Evolutionary conservation across 2,113 vertebrate genomes (phyloP).

Genomic region (Natator depressus): DNA sequence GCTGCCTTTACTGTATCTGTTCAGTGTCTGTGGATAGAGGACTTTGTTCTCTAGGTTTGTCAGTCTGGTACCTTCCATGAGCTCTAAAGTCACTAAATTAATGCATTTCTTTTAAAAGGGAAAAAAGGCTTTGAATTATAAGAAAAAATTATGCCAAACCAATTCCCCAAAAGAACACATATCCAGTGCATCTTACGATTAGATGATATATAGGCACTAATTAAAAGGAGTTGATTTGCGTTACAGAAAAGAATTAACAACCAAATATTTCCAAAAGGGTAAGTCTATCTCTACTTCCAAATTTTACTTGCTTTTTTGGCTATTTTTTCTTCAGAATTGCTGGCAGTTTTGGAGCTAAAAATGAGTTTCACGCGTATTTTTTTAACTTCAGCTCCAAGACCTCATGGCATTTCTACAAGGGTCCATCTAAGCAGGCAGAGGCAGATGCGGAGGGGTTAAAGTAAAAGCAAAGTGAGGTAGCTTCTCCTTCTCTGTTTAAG

Average conservation of each 20-base stretch:
- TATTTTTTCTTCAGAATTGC: not conserved
- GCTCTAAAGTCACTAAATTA: not conserved
- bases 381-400: not conserved
- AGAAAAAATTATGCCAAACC: not conserved
- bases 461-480: accelerated
- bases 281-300: not conserved
- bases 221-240: not conserved
- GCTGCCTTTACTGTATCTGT: accelerated
- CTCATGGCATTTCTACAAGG: not conserved
- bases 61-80: not conserved
- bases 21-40: accelerated
- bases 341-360: not conserved
- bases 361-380: not conserved
- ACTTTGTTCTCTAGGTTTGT: constrained; percentile 3
- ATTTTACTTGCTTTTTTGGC: not conserved
- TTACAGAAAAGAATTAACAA: not conserved
- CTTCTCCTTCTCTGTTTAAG: not conserved
- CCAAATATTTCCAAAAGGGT: not conserved
- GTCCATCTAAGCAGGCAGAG: not conserved
- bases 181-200: not conserved
- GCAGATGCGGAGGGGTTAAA: not conserved
- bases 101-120: not conserved
- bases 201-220: not conserved
- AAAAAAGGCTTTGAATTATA: not conserved
- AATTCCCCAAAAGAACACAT: not conserved